A percentile compares a stretch with the other conserved stretches of the same genome.
Conservation (phyloP, 2,888 invertebrate species). For the Ormyrus thymus region DNA sequence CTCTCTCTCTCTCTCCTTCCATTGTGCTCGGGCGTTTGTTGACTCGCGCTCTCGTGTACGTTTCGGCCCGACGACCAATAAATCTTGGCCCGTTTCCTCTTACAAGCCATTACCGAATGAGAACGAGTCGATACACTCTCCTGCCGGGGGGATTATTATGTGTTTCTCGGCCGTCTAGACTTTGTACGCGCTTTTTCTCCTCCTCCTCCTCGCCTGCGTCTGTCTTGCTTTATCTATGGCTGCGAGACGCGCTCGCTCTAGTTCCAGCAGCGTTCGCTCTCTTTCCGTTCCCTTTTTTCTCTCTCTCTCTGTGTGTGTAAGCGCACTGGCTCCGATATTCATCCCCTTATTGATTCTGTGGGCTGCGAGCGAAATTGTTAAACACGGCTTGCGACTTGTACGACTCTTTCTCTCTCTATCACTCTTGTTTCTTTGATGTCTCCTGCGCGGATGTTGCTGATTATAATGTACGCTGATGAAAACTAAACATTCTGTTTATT, state of each 20-base stretch:
- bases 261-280: not conserved
- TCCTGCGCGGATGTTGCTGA: not conserved
- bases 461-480: constrained; percentile 44
- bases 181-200: constrained; percentile 13
- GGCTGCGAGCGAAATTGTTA: constrained; percentile 47
- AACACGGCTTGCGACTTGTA: constrained; percentile 54
- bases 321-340: constrained; percentile 49
- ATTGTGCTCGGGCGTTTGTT: constrained; percentile 64
- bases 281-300: constrained; percentile 12
- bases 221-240: constrained; percentile 7
- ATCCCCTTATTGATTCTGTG: constrained; percentile 54
- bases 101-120: constrained; percentile 71
- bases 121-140: constrained; percentile 45
- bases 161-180: constrained; percentile 44
- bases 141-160: constrained; percentile 28
- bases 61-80: constrained; percentile 67
- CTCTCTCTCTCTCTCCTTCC: constrained; percentile 47
- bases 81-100: constrained; percentile 71
- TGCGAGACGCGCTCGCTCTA: not conserved
- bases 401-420: constrained; percentile 41
- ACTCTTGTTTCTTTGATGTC: constrained; percentile 49
- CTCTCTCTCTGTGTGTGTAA: constrained; percentile 27
- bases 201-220: not conserved
- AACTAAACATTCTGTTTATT: constrained; percentile 32
- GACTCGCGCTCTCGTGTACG: constrained; percentile 62